A percentile compares a stretch with the other conserved stretches of the same genome.
These are phyloP conservation scores for Eriocheir sinensis DNA, from an alignment of 1,140 invertebrate genomes.

Conservation along the genomic window DNA sequence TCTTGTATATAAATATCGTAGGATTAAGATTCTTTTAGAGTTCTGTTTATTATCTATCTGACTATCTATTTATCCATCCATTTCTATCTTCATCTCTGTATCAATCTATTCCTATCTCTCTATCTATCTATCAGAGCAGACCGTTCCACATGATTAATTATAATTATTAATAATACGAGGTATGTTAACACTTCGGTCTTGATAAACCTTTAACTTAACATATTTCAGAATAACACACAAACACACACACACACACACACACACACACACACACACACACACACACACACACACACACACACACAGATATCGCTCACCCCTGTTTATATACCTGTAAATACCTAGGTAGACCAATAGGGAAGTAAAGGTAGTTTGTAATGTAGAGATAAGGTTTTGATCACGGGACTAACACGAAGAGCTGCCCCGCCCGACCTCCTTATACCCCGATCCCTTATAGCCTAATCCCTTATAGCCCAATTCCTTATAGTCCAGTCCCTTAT, in stretches of 20 bases:
- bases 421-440: neutral
- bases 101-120: neutral
- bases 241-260: neutral
- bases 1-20: neutral
- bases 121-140: neutral
- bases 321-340: neutral
- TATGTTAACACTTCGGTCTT: neutral
- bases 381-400: neutral
- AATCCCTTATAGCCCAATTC: neutral
- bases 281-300: neutral
- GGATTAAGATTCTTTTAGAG: too few relatives aligned
- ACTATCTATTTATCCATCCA: too few relatives aligned
- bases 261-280: neutral
- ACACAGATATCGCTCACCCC: neutral
- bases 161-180: slow-evolving; percentile 24
- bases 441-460: neutral
- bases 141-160: too few relatives aligned
- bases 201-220: neutral
- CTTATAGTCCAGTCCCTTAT: neutral
- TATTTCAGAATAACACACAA: neutral
- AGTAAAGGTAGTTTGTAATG: neutral
- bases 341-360: neutral
- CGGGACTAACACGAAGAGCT: neutral
- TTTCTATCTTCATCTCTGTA: too few relatives aligned
- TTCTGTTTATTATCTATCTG: too few relatives aligned